Conservation (phyloP, 1,140 invertebrate genomes). For the Bombus pascuorum region DNA sequence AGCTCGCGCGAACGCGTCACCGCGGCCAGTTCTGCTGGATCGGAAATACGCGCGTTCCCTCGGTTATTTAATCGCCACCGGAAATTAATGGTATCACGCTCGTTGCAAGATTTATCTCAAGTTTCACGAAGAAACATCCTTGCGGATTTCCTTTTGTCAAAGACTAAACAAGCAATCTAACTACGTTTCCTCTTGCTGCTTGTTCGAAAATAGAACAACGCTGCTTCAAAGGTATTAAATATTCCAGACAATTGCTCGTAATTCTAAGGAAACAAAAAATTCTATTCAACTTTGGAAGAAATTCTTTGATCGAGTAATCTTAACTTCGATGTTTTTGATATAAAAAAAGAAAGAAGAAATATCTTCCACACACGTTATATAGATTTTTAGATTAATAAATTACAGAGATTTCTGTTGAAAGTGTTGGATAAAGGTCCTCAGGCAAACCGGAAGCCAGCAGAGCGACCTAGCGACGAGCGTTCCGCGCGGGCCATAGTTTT, state of each 20-base stretch:
- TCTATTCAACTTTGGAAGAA: neutral
- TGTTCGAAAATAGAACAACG: neutral
- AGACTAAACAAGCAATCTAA: neutral
- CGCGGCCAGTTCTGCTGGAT: constrained; percentile 34
- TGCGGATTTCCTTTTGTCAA: neutral
- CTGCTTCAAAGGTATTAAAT: neutral
- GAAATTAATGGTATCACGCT: neutral
- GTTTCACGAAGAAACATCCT: too few species aligned
- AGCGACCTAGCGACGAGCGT: constrained; percentile 53
- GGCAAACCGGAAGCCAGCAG: constrained; percentile 22
- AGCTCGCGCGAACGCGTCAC: neutral
- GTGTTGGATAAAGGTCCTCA: neutral
- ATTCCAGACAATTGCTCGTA: neutral
- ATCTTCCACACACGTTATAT: too few species aligned
- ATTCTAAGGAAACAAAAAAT: neutral
- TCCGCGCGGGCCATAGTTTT: constrained; percentile 53
- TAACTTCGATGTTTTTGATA: too few species aligned
- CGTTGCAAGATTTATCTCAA: neutral
- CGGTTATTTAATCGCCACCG: neutral
- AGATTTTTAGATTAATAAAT: too few species aligned
- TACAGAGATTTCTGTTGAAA: neutral
- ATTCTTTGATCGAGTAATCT: neutral
- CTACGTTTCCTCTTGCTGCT: neutral
- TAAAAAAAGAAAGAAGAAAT: too few species aligned
- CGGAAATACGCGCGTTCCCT: neutral